Evolutionary conservation across 2,888 invertebrate genomes (phyloP).

Genomic region (Rhamnusium bicolor): DNA sequence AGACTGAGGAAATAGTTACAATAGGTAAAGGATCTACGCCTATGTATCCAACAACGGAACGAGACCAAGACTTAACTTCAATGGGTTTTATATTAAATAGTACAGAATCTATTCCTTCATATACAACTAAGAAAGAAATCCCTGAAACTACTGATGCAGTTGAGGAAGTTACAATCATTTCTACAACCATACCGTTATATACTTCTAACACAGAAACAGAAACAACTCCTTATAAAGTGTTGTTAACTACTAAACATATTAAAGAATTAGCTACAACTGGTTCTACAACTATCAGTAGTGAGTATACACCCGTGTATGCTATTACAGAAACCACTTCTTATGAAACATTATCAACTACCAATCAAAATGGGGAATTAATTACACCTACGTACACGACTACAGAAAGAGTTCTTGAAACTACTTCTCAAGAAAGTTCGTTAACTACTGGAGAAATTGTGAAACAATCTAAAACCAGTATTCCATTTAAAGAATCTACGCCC

Average conservation of each 20-base stretch:
- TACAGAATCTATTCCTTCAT: not conserved
- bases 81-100: not conserved
- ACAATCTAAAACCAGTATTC: not conserved
- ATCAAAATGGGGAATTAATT: constrained; percentile 8
- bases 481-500: too few species aligned
- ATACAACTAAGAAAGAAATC: not conserved
- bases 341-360: not conserved
- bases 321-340: too few species aligned
- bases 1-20: too few species aligned
- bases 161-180: constrained; percentile 2
- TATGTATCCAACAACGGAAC: not conserved
- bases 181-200: not conserved
- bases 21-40: too few species aligned
- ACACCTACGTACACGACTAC: constrained; percentile 17
- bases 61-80: not conserved
- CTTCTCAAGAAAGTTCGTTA: not conserved
- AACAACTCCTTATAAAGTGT: not conserved
- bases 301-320: too few species aligned
- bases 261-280: constrained; percentile 15
- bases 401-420: constrained; percentile 34
- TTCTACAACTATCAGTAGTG: too few species aligned
- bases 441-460: not conserved
- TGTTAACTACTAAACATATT: not conserved
- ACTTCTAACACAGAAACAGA: not conserved
- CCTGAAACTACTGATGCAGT: not conserved